These are phyloP conservation scores for Neoascia interrupta DNA, from an alignment of 2,888 invertebrate species.

Conservation along the genomic window DNA sequence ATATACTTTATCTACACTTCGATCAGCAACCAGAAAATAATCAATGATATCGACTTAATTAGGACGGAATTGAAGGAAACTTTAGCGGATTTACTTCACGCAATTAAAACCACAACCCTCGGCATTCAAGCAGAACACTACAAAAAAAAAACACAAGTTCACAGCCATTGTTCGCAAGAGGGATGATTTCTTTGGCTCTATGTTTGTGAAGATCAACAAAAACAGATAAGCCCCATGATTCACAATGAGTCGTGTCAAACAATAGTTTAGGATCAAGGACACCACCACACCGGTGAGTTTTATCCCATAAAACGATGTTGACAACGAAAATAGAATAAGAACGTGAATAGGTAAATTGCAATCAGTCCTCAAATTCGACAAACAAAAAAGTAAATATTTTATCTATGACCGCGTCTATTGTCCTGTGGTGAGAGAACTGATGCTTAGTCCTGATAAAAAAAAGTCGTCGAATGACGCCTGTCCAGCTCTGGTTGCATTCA, in stretches of 20 bases:
- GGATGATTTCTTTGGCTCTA: constrained; percentile 39
- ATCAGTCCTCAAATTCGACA: constrained; percentile 39
- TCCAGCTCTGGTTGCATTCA: neutral
- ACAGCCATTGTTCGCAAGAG: constrained; percentile 42
- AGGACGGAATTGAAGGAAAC: constrained; percentile 49
- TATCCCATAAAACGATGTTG: constrained; percentile 57
- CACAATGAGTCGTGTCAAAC: constrained; percentile 61
- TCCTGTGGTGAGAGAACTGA: constrained; percentile 49
- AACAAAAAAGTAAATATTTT: constrained; percentile 30
- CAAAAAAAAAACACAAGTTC: constrained; percentile 26
- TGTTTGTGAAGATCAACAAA: constrained; percentile 53
- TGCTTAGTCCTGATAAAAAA: constrained; percentile 32
- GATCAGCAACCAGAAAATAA: constrained; percentile 60
- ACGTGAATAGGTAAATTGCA: constrained; percentile 56
- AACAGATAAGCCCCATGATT: constrained; percentile 60
- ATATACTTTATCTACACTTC: constrained; percentile 41
- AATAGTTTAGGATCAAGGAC: constrained; percentile 63
- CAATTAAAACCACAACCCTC: constrained; percentile 67
- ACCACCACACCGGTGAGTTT: constrained; percentile 48
- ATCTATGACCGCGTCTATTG: constrained; percentile 38
- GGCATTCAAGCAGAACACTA: constrained; percentile 6
- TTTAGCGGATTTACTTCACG: constrained; percentile 68
- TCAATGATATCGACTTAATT: constrained; percentile 67
- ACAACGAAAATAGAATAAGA: constrained; percentile 47
- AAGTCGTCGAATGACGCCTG: neutral